Base-by-base conservation (phyloP, 2,113 vertebrate genomes). In the Dermatemys mawii region DNA sequence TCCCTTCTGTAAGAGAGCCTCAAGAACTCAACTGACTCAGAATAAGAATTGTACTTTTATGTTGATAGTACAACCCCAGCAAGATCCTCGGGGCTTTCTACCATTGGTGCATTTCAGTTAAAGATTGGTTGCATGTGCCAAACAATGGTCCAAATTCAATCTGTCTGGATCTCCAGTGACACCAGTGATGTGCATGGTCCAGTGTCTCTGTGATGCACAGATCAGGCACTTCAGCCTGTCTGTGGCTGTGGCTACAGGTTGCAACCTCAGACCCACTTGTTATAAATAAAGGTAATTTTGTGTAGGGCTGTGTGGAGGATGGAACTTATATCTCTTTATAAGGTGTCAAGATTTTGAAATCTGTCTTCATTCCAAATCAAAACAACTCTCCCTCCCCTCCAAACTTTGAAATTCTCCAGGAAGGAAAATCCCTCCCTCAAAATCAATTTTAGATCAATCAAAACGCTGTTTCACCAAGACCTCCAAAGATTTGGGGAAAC, bases 41-140 rank as follows among this genome's bases (percentile, higher is more conserved):
- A 85, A 89, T 94, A 89, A 94, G 88, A 96, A 91, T 81, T 35
- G 51, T 29, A 73, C 91, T 5, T 70, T 91, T 94, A 91, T n/a
- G 6, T 79, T 87, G 29, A 54, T 88, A 55, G 83, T 51, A 78
- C 48, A 92, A 79, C 54, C 29, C 79, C 0, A 7, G 51, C 0
- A 0, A 57, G 88, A 35, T 26, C n/a, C 78, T 80, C 83, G 35
- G 70, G 83, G 82, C 35, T 84, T 81, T 73, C 26, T 26, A 35
- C 29, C 41, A 44, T 76, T 41, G 26, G 41, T 7, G 2, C 26
- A 27, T 27, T 27, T 51, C 41, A 44, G 49, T 27, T 10, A 19
- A 44, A 49, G 73, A 16, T 78, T 29, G 57, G 27, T 53, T 10
- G 11, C 1, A 1, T 38, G 21, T 48, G 78, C 41, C 27, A 1